Evolutionary conservation across 1,140 invertebrate species (phyloP), one percentile per base, ranked within the genome.

Genomic region (Musca domestica): DNA sequence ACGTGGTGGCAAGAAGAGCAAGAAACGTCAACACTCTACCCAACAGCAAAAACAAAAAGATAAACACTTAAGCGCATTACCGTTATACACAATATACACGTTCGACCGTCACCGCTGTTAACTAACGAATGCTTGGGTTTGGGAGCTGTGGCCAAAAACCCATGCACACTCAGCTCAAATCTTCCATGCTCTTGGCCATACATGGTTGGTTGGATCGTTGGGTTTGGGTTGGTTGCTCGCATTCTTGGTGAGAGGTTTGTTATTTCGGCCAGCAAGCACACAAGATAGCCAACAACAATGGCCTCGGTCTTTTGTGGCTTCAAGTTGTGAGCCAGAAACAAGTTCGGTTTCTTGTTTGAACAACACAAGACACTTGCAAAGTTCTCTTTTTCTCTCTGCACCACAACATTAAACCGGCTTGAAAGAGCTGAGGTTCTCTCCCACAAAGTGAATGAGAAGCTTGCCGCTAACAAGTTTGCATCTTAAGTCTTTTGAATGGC

Each of bases 41-140:
- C 1, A 49, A 14, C 15, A n/a, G 47, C 5, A 15, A 49, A 15
- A 12, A 46, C 41, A 46, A 46, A 46, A 49, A 49, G 15, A 0
- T 1, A 51, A 51, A 51, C 48, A 22, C 17, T 20, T 20, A 2
- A 41, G 10, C 17, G 12, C 9, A 17, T 19, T 20, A 61, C 56
- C 56, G 56, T 61, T 68, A 49, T 23, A 52, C 23, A 34, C 25
- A 15, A 64, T 49, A 54, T 61, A 27, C 67, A 61, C 67, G 67
- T 68, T 64, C 67, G 61, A 58, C 56, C 58, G 27, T 49, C 46
- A 22, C 67, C 30, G 63, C 67, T 49, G 67, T 64, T 68, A 48
- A 68, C 58, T 64, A 68, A 68, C 67, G 67, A 68, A 68, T 68
- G 67, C 67, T 68, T 10, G 19, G 20, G 23, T 46, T 41, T 27